phyloP scores from a whole-genome alignment of 2,113 vertebrate genomes.

The Calidris pugnax region DNA sequence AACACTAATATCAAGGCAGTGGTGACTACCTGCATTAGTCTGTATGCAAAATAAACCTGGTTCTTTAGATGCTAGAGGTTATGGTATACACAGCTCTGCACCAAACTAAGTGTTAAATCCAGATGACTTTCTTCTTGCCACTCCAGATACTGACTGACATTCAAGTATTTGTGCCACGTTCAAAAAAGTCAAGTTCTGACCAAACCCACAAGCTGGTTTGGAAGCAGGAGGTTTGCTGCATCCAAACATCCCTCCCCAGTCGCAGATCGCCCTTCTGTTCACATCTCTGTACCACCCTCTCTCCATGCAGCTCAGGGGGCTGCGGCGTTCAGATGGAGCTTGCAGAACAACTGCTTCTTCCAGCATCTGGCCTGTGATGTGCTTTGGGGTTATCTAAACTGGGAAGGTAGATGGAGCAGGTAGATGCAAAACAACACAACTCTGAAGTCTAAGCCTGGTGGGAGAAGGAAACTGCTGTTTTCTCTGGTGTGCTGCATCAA shows the following conservation, averaged over 20 bases:
- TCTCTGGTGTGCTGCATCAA: not conserved
- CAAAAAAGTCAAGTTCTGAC: not conserved
- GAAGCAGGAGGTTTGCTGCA: not conserved
- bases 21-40: too few species aligned
- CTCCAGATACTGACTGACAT: not conserved
- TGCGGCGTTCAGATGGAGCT: rapidly evolving
- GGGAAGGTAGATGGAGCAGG: not conserved
- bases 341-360: not conserved
- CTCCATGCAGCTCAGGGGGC: not conserved
- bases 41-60: not conserved
- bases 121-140: not conserved
- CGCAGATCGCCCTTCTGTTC: rapidly evolving
- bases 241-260: not conserved
- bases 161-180: not conserved
- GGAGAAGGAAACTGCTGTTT: not conserved
- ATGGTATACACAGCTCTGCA: not conserved
- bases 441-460: not conserved
- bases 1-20: not conserved
- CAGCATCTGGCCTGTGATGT: not conserved
- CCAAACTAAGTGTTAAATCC: not conserved
- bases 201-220: not conserved
- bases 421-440: not conserved
- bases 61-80: not conserved
- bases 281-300: rapidly evolving
- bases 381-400: not conserved